phyloP scores from a whole-genome alignment of 2,797 vertebrate species.

The Oceanodroma leucorhoa region DNA sequence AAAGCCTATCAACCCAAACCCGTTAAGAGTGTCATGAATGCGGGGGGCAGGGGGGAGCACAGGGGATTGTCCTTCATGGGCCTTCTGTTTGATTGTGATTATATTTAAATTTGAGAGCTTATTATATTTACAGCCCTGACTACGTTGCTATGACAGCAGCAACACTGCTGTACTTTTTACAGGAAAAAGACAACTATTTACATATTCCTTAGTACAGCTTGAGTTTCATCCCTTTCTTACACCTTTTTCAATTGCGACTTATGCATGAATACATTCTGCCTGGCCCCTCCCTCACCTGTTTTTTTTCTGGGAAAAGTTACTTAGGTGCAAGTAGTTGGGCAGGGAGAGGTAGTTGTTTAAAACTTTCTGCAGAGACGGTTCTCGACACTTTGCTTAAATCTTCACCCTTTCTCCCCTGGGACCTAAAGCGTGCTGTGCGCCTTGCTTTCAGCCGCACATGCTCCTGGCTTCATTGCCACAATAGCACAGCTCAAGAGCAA shows the following conservation, averaged over 20 bases:
- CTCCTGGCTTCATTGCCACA: neutral
- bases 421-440: neutral
- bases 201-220: neutral
- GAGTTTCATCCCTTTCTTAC: neutral
- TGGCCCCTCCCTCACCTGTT: neutral
- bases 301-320: neutral
- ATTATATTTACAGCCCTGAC: neutral
- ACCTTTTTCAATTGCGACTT: neutral
- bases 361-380: neutral
- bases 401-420: neutral
- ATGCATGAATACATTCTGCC: neutral
- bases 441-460: neutral
- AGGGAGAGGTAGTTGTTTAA: neutral
- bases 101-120: constrained; percentile 9
- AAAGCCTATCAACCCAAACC: neutral
- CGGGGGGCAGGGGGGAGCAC: accelerated
- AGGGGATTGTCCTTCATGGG: neutral
- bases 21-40: neutral
- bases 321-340: neutral
- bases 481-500: neutral
- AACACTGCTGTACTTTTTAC: neutral
- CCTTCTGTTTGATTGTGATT: neutral
- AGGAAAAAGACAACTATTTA: neutral
- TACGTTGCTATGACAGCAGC: neutral
- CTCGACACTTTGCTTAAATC: neutral